phyloP scores from a whole-genome alignment of 35 echinoderm and acorn worm species.

The Eucidaris tribuloides region DNA sequence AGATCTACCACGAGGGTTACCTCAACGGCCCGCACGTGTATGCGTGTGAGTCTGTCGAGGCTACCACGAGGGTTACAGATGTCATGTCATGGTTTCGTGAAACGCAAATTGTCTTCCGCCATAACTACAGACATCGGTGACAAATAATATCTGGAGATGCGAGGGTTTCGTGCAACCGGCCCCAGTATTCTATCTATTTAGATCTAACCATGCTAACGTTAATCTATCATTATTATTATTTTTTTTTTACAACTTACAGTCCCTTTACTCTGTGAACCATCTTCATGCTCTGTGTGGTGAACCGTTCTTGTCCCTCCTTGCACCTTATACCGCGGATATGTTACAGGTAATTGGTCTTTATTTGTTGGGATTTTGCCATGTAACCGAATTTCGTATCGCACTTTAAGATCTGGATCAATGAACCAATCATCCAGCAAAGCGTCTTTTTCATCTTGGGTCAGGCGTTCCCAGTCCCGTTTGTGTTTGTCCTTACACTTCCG shows the following conservation, averaged over 20 bases:
- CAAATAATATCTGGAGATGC: too few relatives aligned
- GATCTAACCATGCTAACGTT: too few relatives aligned
- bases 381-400: constrained; percentile 73
- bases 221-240: too few relatives aligned
- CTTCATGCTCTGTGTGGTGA: constrained; percentile 73
- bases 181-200: too few relatives aligned
- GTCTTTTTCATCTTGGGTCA: constrained; percentile 80
- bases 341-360: constrained; percentile 1
- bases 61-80: too few relatives aligned
- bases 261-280: constrained; percentile 14
- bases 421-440: constrained; percentile 78
- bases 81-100: too few relatives aligned
- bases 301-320: constrained; percentile 68
- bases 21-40: too few relatives aligned
- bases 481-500: constrained; percentile 48
- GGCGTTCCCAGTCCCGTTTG: constrained; percentile 53
- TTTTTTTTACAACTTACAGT: constrained; percentile 21
- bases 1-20: too few relatives aligned
- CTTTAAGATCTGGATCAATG: constrained; percentile 59
- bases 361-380: background rate
- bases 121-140: too few relatives aligned
- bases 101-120: too few relatives aligned
- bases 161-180: too few relatives aligned
- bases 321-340: constrained; percentile 57
- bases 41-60: too few relatives aligned